A percentile compares a stretch with the other conserved stretches of the same genome.
Conservation (phyloP, 2,113 vertebrate species). For the Nibea coibor region DNA sequence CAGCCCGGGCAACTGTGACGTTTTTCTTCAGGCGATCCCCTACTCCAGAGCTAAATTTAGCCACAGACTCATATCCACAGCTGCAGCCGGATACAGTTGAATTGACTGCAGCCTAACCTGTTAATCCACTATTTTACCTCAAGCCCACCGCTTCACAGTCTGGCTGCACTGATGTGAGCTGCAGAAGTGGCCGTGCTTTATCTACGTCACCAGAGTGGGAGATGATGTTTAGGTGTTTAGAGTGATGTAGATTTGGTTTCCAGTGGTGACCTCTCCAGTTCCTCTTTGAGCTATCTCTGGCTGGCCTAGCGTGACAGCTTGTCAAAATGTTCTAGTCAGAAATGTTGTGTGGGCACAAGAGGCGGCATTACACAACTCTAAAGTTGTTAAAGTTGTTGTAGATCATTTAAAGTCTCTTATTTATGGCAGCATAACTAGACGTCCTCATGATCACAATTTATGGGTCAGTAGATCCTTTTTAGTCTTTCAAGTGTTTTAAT, state of each 20-base stretch:
- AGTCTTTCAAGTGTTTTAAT: background rate
- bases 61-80: slow-evolving; percentile 44
- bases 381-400: slow-evolving; percentile 4
- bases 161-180: background rate
- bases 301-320: slow-evolving; percentile 63
- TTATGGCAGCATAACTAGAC: background rate
- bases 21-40: slow-evolving; percentile 69
- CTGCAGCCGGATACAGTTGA: slow-evolving; percentile 64
- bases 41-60: slow-evolving; percentile 65
- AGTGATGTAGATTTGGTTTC: slow-evolving; percentile 57
- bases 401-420: background rate
- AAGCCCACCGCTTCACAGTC: background rate
- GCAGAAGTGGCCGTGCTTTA: background rate
- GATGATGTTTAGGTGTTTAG: slow-evolving; percentile 38
- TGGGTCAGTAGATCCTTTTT: background rate
- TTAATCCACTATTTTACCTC: slow-evolving; percentile 46
- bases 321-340: slow-evolving; percentile 68
- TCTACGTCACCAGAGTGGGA: slow-evolving; percentile 23
- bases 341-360: slow-evolving; percentile 49
- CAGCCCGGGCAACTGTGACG: slow-evolving; percentile 51
- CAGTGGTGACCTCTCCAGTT: slow-evolving; percentile 46
- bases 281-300: slow-evolving; percentile 51
- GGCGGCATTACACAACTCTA: slow-evolving; percentile 39
- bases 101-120: slow-evolving; percentile 45
- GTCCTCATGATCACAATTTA: background rate